Evolutionary conservation across 2,113 vertebrate genomes (phyloP).

Genomic region (Bagarius yarrelli): DNA sequence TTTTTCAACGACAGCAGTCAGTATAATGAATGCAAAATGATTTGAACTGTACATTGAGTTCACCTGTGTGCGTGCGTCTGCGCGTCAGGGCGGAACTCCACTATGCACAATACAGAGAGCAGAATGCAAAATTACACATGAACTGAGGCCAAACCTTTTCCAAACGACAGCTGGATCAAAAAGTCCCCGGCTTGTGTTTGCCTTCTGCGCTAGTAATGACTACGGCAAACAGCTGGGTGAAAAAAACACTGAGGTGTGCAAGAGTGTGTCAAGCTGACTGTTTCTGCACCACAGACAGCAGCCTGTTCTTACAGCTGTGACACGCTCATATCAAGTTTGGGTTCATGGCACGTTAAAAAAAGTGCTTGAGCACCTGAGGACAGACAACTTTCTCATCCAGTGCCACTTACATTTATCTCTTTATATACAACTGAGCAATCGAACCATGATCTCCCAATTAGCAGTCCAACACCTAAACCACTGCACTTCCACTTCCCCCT

Average conservation of each 20-base stretch:
- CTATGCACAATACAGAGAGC: not conserved
- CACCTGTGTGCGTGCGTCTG: too few relatives aligned
- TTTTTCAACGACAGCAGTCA: too few relatives aligned
- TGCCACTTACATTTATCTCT: too few relatives aligned
- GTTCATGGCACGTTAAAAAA: not conserved
- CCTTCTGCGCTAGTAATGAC: not conserved
- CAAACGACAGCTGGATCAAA: constrained; percentile 1
- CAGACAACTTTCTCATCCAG: too few relatives aligned
- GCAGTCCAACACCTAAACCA: too few relatives aligned
- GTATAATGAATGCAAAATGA: too few relatives aligned
- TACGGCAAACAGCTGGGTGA: constrained; percentile 28
- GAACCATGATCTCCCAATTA: too few relatives aligned
- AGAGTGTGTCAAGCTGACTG: not conserved
- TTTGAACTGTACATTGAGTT: too few relatives aligned
- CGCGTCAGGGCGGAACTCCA: not conserved
- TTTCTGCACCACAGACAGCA: constrained; percentile 22
- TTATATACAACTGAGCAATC: too few relatives aligned
- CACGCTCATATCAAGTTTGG: not conserved
- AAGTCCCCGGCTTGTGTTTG: constrained; percentile 11
- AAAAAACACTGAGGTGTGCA: not conserved
- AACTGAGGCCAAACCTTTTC: not conserved
- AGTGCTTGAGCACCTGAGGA: not conserved
- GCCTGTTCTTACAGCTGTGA: not conserved
- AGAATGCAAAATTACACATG: not conserved
- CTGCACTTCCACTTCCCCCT: too few relatives aligned